Conservation (phyloP, 2,113 vertebrate genomes). For the Gasterosteus aculeatus region DNA sequence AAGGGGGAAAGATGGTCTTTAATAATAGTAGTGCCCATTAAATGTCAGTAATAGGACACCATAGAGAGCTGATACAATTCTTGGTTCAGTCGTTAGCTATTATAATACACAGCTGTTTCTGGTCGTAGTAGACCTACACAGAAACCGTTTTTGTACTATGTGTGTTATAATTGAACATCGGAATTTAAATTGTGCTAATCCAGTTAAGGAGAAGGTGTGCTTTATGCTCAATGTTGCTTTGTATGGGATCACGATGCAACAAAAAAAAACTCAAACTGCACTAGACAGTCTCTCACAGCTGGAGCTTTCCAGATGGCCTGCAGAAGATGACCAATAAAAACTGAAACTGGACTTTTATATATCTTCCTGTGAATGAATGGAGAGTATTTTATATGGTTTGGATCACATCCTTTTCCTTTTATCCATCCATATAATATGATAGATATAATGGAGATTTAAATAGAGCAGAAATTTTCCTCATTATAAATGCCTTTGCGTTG, state of each 20-base stretch:
- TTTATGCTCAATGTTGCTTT: slow-evolving; percentile 9
- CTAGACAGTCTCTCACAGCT: slow-evolving; percentile 63
- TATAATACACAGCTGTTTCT: slow-evolving; percentile 26
- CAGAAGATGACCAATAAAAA: slow-evolving; percentile 68
- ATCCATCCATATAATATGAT: slow-evolving; percentile 67
- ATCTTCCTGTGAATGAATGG: slow-evolving; percentile 65
- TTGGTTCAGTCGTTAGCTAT: slow-evolving; percentile 30
- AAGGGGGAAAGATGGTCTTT: slow-evolving; percentile 13
- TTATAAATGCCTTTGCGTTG: slow-evolving; percentile 41
- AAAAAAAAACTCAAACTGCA: slow-evolving; percentile 55
- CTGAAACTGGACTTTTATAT: slow-evolving; percentile 70
- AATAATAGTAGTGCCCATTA: slow-evolving; percentile 46
- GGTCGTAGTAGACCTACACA: slow-evolving; percentile 37
- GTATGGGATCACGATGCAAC: slow-evolving; percentile 14
- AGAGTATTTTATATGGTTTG: slow-evolving; percentile 56
- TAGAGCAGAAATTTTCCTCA: slow-evolving; percentile 35
- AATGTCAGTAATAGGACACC: slow-evolving; percentile 43
- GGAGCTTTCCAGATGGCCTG: slow-evolving; percentile 73
- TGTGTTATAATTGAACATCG: slow-evolving; percentile 26
- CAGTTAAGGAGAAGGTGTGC: slow-evolving; percentile 11
- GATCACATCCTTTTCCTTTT: slow-evolving; percentile 59
- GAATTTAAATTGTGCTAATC: slow-evolving; percentile 25
- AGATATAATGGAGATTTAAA: slow-evolving; percentile 46
- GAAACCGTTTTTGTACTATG: slow-evolving; percentile 28
- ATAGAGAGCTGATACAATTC: slow-evolving; percentile 35